Conservation (phyloP, 2,113 vertebrate genomes). For the Pygoscelis adeliae region DNA sequence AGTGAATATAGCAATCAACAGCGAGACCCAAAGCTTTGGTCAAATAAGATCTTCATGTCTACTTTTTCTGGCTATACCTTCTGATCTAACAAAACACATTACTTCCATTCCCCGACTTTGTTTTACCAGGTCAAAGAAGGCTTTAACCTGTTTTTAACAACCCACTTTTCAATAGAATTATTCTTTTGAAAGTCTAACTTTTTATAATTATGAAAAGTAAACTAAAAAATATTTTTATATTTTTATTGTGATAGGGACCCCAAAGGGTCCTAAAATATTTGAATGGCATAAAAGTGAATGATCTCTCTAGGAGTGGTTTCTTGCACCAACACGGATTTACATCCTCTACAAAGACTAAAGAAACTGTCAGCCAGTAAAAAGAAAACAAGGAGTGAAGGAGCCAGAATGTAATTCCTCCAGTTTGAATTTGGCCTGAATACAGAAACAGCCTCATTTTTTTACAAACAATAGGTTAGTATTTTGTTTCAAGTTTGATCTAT, state of each 20-base stretch:
- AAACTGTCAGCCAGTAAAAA: not conserved
- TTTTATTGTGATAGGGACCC: not conserved
- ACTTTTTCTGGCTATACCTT: not conserved
- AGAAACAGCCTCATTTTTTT: not conserved
- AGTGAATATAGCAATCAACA: not conserved
- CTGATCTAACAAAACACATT: not conserved
- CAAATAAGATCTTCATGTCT: not conserved
- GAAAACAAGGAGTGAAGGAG: not conserved
- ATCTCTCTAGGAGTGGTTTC: not conserved
- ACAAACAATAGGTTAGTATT: not conserved
- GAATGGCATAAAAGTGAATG: not conserved
- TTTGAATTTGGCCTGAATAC: not conserved
- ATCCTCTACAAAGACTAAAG: not conserved
- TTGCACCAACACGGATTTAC: not conserved
- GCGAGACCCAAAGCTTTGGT: not conserved
- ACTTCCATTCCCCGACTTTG: not conserved
- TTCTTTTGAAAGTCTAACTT: not conserved
- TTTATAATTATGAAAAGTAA: not conserved
- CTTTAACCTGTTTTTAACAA: not conserved
- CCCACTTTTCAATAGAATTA: not conserved
- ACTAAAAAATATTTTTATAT: not conserved
- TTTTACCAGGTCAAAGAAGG: not conserved
- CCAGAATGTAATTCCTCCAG: not conserved
- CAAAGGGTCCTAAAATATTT: not conserved
- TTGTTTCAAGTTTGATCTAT: not conserved